Percentiles rank a stretch among this genome's conserved stretches.
Evolutionary conservation across 2,888 invertebrate species (phyloP).

Genomic region (Carabus problematicus): DNA sequence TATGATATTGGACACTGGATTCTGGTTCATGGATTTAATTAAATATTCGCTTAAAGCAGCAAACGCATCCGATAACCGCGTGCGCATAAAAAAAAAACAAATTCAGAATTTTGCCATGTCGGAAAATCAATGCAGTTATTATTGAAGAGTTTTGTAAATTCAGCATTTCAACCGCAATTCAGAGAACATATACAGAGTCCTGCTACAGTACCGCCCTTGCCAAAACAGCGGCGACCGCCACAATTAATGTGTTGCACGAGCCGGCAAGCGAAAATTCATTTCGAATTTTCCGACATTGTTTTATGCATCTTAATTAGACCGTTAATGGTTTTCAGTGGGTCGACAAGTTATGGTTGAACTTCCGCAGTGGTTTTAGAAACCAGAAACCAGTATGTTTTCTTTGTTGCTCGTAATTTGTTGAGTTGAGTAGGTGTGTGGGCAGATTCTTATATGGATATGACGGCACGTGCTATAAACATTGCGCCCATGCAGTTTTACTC

Average conservation of each 20-base stretch:
- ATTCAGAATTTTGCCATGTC: too few relatives aligned
- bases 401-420: not conserved
- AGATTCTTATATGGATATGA: not conserved
- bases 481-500: slow-evolving; percentile 2
- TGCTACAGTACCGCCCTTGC: too few relatives aligned
- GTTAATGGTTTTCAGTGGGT: slow-evolving; percentile 22
- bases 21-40: too few relatives aligned
- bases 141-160: too few relatives aligned
- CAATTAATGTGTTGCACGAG: slow-evolving; percentile 12
- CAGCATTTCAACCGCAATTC: too few relatives aligned
- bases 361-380: not conserved
- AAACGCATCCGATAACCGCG: too few relatives aligned
- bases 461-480: not conserved
- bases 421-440: not conserved
- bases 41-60: too few relatives aligned
- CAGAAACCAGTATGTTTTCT: too few relatives aligned
- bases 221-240: too few relatives aligned
- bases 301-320: slow-evolving; percentile 28
- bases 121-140: too few relatives aligned
- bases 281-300: slow-evolving; percentile 26
- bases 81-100: too few relatives aligned
- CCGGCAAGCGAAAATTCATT: slow-evolving; percentile 11
- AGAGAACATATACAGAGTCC: too few relatives aligned
- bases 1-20: not conserved
- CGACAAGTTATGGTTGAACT: not conserved